phyloP scores from a whole-genome alignment of 2,113 vertebrate genomes.

The Lepisosteus osseus region DNA sequence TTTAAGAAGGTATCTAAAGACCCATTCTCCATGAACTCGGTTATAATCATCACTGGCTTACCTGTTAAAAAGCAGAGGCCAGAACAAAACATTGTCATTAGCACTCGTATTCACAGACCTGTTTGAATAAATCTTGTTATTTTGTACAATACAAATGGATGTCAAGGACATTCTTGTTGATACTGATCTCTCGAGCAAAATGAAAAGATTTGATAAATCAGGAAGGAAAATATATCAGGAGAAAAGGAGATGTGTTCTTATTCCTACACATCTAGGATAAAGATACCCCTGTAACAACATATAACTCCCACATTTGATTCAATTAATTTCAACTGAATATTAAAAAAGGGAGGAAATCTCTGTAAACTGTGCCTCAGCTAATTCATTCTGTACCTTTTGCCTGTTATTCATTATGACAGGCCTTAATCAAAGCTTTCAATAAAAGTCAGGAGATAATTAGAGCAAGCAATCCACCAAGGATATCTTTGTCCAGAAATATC shows the following conservation, averaged over 20 bases:
- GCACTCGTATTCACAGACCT: too few relatives aligned
- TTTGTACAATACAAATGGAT: too few relatives aligned
- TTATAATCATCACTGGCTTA: conserved; percentile 96
- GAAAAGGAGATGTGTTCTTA: not conserved
- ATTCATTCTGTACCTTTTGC: conserved; percentile 41
- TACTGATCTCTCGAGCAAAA: too few relatives aligned
- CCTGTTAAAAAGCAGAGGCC: conserved; percentile 53
- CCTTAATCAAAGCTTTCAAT: conserved; percentile 68
- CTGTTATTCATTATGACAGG: conserved; percentile 70
- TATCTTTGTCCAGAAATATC: conserved; percentile 54
- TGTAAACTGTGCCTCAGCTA: not conserved
- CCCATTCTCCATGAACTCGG: conserved; percentile 97
- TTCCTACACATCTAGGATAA: not conserved
- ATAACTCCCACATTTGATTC: not conserved
- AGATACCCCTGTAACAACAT: not conserved
- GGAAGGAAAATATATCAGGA: too few relatives aligned
- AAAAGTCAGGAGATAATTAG: conserved; percentile 65
- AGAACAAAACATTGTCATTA: too few relatives aligned
- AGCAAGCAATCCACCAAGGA: conserved; percentile 57
- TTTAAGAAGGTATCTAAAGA: conserved; percentile 94
- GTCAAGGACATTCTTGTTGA: too few relatives aligned
- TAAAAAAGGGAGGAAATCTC: not conserved
- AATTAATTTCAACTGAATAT: not conserved
- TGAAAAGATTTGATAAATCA: too few relatives aligned
- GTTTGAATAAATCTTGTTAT: too few relatives aligned